A percentile compares a stretch with the other conserved stretches of the same genome.
Evolutionary conservation across 2,113 vertebrate genomes (phyloP).

Genomic region (Notothenia coriiceps): DNA sequence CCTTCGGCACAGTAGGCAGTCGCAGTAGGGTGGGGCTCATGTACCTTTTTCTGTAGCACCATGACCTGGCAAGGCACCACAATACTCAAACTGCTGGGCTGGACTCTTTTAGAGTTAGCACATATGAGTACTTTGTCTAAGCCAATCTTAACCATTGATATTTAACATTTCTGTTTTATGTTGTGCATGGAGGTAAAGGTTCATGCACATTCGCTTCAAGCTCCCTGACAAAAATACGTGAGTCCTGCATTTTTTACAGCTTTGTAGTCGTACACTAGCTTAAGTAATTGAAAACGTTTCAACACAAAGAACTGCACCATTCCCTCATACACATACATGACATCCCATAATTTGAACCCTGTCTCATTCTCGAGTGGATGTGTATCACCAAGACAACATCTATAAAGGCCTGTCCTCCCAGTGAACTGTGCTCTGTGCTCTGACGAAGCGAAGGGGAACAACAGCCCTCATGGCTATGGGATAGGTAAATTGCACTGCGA

Average conservation of each 20-base stretch:
- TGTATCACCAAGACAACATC: constrained; percentile 78
- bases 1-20: constrained; percentile 81
- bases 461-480: constrained; percentile 74
- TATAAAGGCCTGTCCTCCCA: constrained; percentile 82
- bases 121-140: background rate
- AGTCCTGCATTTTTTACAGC: constrained; percentile 44
- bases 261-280: constrained; percentile 45
- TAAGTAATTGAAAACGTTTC: constrained; percentile 19
- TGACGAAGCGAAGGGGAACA: constrained; percentile 74
- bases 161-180: constrained; percentile 13
- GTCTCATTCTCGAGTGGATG: constrained; percentile 55
- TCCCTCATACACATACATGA: constrained; percentile 9
- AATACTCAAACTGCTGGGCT: constrained; percentile 3
- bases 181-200: constrained; percentile 1
- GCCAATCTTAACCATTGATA: constrained; percentile 1
- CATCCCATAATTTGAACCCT: constrained; percentile 61
- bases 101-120: constrained; percentile 12
- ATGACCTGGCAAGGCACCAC: constrained; percentile 37
- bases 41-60: constrained; percentile 58
- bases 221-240: constrained; percentile 33
- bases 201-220: constrained; percentile 14
- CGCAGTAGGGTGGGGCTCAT: constrained; percentile 68
- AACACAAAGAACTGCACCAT: background rate
- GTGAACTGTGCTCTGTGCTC: constrained; percentile 80
- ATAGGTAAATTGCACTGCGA: constrained; percentile 76